Evolutionary conservation across 2,888 invertebrate species (phyloP).

Genomic region (Nomada goodeniana): DNA sequence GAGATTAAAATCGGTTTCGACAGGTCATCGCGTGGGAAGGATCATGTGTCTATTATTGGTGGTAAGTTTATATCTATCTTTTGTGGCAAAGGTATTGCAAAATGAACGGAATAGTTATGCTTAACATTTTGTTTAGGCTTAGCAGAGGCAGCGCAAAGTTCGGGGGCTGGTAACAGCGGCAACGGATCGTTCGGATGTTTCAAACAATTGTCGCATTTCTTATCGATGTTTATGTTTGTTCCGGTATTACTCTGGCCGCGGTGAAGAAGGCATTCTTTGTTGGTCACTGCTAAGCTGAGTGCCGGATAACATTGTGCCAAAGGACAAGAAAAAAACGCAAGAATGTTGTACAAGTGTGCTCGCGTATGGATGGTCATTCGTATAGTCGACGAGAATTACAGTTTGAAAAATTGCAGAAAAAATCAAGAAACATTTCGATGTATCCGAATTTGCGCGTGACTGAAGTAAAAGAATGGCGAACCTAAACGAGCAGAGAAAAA

Average conservation of each 20-base stretch:
- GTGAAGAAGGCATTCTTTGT: constrained; percentile 75
- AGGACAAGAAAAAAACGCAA: constrained; percentile 64
- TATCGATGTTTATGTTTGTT: constrained; percentile 68
- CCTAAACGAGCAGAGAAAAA: constrained; percentile 21
- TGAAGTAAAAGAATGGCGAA: constrained; percentile 33
- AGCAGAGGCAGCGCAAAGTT: constrained; percentile 81
- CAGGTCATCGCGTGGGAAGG: constrained; percentile 85
- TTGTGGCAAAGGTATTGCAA: neutral
- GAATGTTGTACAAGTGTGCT: constrained; percentile 37
- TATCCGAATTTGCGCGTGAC: constrained; percentile 24
- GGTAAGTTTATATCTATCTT: constrained; percentile 81
- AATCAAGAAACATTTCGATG: constrained; percentile 2
- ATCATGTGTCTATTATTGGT: constrained; percentile 87
- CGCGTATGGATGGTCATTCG: constrained; percentile 5
- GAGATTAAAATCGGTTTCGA: constrained; percentile 86
- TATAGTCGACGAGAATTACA: neutral
- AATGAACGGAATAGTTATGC: neutral
- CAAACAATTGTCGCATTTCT: constrained; percentile 69
- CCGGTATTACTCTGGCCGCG: constrained; percentile 70
- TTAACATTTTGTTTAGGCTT: constrained; percentile 71
- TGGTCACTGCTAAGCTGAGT: constrained; percentile 72
- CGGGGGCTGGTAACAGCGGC: constrained; percentile 71
- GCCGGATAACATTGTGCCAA: constrained; percentile 78
- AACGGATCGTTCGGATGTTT: constrained; percentile 45
- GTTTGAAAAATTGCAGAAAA: neutral